A percentile compares a stretch with the other conserved stretches of the same genome.
Conservation (phyloP, 1,140 invertebrate species). For the Drosophila teissieri region DNA sequence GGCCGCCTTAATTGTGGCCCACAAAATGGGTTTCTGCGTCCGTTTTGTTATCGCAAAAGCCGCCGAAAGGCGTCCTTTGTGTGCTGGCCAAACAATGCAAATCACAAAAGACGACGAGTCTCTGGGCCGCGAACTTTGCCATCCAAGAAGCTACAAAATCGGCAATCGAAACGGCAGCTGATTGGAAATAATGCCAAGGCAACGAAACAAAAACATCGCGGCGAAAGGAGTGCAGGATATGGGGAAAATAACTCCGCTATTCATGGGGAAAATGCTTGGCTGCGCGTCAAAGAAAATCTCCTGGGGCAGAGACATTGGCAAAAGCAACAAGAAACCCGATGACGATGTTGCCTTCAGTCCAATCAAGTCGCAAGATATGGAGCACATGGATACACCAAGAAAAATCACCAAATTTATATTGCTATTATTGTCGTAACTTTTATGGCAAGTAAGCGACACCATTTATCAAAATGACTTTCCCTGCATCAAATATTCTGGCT, state of each 20-base stretch:
- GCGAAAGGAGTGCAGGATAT: constrained; percentile 29
- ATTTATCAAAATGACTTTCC: background rate
- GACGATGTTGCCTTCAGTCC: constrained; percentile 45
- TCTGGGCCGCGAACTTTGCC: constrained; percentile 45
- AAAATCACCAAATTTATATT: background rate
- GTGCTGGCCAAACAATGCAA: constrained; percentile 52
- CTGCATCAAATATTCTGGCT: no score
- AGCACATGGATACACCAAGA: background rate
- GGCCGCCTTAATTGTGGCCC: constrained; percentile 35
- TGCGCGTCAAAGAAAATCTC: constrained; percentile 55
- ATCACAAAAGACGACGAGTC: constrained; percentile 51
- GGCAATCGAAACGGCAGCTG: constrained; percentile 48
- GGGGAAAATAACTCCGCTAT: constrained; percentile 53
- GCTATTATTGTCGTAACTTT: no score
- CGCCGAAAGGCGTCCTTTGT: constrained; percentile 46
- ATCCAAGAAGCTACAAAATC: constrained; percentile 12
- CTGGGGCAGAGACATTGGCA: constrained; percentile 25
- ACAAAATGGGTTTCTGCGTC: constrained; percentile 23
- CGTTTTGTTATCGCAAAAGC: constrained; percentile 36
- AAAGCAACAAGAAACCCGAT: constrained; percentile 21
- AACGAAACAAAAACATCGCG: constrained; percentile 51
- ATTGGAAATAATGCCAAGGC: constrained; percentile 64
- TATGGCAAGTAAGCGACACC: no score
- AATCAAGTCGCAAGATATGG: constrained; percentile 36
- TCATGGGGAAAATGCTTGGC: constrained; percentile 51